Evolutionary conservation across 1,140 invertebrate species (phyloP), one percentile per base, ranked within the genome.

Genomic region (Harpegnathos saltator): DNA sequence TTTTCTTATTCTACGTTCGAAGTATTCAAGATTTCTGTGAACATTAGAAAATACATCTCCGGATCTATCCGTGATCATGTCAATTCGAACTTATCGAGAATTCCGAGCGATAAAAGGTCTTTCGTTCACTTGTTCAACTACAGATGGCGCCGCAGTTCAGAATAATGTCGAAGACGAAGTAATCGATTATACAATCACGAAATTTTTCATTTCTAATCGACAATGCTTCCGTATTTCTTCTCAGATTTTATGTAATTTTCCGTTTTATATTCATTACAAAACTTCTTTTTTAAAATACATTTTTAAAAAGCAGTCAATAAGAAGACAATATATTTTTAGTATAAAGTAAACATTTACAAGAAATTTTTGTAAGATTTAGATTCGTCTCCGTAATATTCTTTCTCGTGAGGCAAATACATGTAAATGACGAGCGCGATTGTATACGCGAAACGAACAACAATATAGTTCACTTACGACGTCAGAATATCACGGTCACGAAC

Each of bases 61-160:
- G 33, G 33, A 33, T 33, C 33, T 33, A 33, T n/a, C n/a, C n/a
- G n/a, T 33, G 33, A 33, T 3, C 1, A 33, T 33, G 1, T 59
- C 19, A 12, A 15, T 29, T 26, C 17, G 15, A 29, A 54, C 52
- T 17, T 3, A 1, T 62, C 15, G 19, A 80, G 17, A 17, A n/a
- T 33, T 66, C 44, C 75, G 50, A 56, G 69, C 9, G n/a, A 19
- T 0, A 26, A 5, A 14, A 58, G 7, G 22, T 52, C 12, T 74
- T 9, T 62, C 56, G 38, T 63, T 75, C 14, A 33, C 2, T 62
- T 61, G 1, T n/a, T n/a, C 14, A 0, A n/a, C 17, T 48, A 75
- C 26, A 75, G 73, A 75, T 65, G 44, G 44, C 38, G 26, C 15
- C 14, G 65, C 26, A 52, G 17, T 75, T 50, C n/a, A 14, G 14